Conservation (phyloP, 2,113 vertebrate genomes). For the Anarrhichthys ocellatus region DNA sequence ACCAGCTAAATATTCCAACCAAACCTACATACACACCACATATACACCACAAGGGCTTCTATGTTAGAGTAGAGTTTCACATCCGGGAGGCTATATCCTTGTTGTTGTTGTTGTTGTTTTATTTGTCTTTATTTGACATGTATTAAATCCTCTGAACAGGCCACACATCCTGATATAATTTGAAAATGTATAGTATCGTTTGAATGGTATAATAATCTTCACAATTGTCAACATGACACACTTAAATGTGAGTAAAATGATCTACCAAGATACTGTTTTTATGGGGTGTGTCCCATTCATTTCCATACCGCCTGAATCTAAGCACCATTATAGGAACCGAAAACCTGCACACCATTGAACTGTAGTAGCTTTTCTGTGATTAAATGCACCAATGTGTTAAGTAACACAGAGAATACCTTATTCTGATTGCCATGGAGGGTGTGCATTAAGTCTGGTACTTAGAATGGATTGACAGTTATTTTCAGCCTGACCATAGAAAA, state of each 20-base stretch:
- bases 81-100: background rate
- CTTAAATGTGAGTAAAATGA: background rate
- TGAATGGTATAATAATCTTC: background rate
- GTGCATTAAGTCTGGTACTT: conserved; percentile 8
- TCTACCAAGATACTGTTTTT: background rate
- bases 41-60: background rate
- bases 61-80: background rate
- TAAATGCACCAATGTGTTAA: background rate
- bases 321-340: background rate
- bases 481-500: background rate
- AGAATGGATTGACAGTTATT: background rate
- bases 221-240: background rate
- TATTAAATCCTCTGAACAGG: background rate
- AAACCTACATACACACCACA: conserved; percentile 17
- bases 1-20: conserved; percentile 12
- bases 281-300: background rate
- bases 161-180: background rate
- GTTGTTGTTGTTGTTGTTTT: background rate
- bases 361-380: background rate
- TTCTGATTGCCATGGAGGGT: background rate
- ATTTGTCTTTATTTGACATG: background rate
- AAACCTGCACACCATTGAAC: conserved; percentile 8
- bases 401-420: background rate
- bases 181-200: background rate
- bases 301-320: background rate